Evolutionary conservation across 2,888 invertebrate genomes (phyloP).

Genomic region (Papilio gigon): DNA sequence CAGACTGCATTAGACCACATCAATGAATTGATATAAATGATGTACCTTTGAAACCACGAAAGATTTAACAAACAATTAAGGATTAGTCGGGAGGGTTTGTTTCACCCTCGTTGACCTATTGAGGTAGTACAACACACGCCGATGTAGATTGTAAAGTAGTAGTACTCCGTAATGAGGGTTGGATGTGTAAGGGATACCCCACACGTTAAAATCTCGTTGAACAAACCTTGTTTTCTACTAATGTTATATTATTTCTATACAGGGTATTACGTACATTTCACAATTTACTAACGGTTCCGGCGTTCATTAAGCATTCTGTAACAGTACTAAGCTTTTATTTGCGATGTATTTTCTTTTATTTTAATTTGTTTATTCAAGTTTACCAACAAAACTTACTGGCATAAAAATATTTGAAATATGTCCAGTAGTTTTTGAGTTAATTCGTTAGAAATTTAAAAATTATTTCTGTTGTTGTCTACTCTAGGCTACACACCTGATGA

Average conservation of each 20-base stretch:
- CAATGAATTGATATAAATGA: too few species aligned
- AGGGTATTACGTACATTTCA: neutral
- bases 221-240: conserved; percentile 1
- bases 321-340: too few species aligned
- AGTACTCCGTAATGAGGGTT: conserved; percentile 28
- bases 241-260: neutral
- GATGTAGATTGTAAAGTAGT: conserved; percentile 30
- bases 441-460: too few species aligned
- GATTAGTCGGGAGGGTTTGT: conserved; percentile 1
- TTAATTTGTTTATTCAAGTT: too few species aligned
- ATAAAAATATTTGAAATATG: too few species aligned
- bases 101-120: conserved; percentile 1
- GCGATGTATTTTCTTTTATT: too few species aligned
- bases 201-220: conserved; percentile 24
- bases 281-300: neutral
- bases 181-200: conserved; percentile 10
- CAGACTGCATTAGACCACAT: too few species aligned
- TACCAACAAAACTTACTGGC: too few species aligned
- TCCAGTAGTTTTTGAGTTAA: too few species aligned
- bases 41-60: neutral
- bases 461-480: too few species aligned
- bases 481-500: too few species aligned
- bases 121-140: conserved; percentile 8
- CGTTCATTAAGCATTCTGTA: too few species aligned
- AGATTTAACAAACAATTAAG: conserved; percentile 11